Evolutionary conservation across 2,113 vertebrate species (phyloP).

Genomic region (Typhlomys cinereus): DNA sequence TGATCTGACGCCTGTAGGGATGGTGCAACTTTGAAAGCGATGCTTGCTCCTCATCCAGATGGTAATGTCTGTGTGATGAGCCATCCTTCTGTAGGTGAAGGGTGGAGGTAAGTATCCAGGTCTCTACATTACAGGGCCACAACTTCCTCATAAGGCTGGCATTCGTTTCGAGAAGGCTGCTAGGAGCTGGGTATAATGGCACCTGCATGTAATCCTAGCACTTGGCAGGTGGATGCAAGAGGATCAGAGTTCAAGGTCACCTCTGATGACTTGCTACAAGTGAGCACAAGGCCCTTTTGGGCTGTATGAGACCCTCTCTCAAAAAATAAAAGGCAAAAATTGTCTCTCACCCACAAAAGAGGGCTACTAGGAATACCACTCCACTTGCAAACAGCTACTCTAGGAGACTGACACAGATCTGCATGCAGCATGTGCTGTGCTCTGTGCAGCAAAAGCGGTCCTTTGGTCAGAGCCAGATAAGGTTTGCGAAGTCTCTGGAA

Average conservation of each 20-base stretch:
- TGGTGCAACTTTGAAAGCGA: neutral
- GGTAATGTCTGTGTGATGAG: neutral
- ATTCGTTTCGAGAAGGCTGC: neutral
- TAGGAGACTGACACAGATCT: neutral
- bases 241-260: neutral
- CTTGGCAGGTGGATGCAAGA: neutral
- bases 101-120: neutral
- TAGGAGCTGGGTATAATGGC: neutral
- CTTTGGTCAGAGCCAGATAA: neutral
- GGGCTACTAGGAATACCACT: neutral
- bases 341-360: neutral
- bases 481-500: neutral
- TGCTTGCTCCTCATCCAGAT: neutral
- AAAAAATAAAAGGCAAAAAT: neutral
- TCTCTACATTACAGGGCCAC: neutral
- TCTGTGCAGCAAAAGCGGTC: neutral
- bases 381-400: neutral
- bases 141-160: neutral
- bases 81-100: neutral
- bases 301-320: neutral
- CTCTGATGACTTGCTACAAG: neutral
- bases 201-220: neutral
- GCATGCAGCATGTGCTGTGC: neutral
- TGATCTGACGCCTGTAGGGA: neutral
- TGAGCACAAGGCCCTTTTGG: neutral